Conservation (phyloP, 2,888 invertebrate species). For the Hedya salicella region DNA sequence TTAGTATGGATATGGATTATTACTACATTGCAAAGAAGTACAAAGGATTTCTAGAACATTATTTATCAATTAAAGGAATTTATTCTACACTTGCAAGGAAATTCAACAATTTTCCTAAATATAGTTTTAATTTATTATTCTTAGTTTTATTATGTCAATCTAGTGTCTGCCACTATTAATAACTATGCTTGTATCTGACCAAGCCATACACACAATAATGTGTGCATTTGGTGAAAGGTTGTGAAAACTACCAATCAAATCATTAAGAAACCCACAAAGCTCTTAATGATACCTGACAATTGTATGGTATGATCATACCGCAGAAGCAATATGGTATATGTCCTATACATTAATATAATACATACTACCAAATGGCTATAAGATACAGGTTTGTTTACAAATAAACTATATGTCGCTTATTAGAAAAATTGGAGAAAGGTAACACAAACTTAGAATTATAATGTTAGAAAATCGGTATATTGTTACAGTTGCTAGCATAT, state of each 20-base stretch:
- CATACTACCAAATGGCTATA: neutral
- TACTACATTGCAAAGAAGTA: neutral
- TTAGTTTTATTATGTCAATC: too few relatives aligned
- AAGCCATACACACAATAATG: neutral
- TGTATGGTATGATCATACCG: neutral
- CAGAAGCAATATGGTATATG: neutral
- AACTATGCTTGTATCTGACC: too few relatives aligned
- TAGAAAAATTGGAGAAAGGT: slow-evolving; percentile 1
- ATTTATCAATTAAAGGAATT: too few relatives aligned
- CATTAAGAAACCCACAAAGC: neutral
- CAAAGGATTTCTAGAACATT: neutral
- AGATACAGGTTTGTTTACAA: neutral
- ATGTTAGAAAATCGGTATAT: neutral
- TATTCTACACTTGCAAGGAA: neutral
- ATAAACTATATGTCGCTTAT: neutral
- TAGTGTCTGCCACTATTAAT: too few relatives aligned
- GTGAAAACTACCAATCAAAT: slow-evolving; percentile 1
- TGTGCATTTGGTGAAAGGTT: neutral
- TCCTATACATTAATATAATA: neutral
- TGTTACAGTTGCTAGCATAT: neutral
- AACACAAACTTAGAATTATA: neutral
- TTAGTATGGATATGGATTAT: too few relatives aligned
- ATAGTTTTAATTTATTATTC: too few relatives aligned
- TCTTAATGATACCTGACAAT: neutral
- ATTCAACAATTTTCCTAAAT: neutral